Evolutionary conservation across 2,797 vertebrate species (phyloP).

Genomic region (Anableps anableps): DNA sequence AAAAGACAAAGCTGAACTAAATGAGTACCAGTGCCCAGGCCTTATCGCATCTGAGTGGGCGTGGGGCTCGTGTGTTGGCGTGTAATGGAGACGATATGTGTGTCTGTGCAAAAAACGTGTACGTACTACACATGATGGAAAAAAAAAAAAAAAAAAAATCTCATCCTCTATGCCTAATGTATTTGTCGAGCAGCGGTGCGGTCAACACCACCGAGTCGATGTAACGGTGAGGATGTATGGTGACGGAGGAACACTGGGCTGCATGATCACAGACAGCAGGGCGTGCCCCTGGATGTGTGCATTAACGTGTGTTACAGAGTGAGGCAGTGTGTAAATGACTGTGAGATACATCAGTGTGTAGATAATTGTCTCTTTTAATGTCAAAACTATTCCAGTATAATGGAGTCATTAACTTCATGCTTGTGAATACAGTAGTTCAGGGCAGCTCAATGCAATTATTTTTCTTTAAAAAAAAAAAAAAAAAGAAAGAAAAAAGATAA

Average conservation of each 20-base stretch:
- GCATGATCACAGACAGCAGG: constrained; percentile 18
- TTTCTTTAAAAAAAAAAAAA: background rate
- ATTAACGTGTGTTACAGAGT: constrained; percentile 1
- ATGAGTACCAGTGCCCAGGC: constrained; percentile 62
- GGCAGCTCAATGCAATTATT: background rate
- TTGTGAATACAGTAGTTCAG: constrained; percentile 20
- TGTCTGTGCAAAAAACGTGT: constrained; percentile 21
- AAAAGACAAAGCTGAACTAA: constrained; percentile 73
- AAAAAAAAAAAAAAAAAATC: constrained; percentile 15
- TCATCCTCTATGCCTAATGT: constrained; percentile 46
- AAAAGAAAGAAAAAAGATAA: background rate
- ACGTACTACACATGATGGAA: constrained; percentile 24
- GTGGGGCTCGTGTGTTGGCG: constrained; percentile 44
- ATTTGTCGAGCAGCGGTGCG: constrained; percentile 38
- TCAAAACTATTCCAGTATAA: background rate
- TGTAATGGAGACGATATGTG: constrained; percentile 1
- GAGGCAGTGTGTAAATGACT: background rate
- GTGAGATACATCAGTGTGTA: constrained; percentile 24
- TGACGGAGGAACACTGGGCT: background rate
- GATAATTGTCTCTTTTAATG: constrained; percentile 33
- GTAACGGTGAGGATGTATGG: constrained; percentile 9
- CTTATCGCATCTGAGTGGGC: constrained; percentile 69
- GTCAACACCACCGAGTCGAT: constrained; percentile 9
- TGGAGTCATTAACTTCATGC: constrained; percentile 30
- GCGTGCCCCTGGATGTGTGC: constrained; percentile 40